Percentiles rank a stretch among this genome's conserved stretches.
Conservation (phyloP, 2,113 vertebrate genomes). For the Nesospiza acunhae region DNA sequence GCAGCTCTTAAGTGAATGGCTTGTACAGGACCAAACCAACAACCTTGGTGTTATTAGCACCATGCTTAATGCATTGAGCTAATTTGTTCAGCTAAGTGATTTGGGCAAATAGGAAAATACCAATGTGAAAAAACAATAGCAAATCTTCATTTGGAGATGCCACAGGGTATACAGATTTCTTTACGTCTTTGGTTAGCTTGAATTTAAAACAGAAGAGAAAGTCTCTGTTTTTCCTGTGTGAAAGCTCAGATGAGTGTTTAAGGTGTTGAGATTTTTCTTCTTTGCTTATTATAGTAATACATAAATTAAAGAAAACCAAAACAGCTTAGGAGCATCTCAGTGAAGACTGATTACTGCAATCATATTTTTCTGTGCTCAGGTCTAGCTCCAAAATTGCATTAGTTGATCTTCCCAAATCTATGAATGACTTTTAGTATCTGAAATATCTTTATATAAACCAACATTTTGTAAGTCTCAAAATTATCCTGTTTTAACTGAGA, state of each 20-base stretch:
- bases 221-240: background rate
- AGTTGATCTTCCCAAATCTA: background rate
- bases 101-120: background rate
- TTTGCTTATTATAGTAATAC: background rate
- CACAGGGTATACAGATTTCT: background rate
- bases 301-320: background rate
- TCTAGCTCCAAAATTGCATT: background rate
- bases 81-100: background rate
- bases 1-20: background rate
- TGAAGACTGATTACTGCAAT: background rate
- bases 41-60: background rate
- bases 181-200: background rate
- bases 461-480: background rate
- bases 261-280: background rate
- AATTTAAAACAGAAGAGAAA: background rate
- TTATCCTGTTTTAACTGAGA: background rate
- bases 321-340: background rate
- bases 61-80: background rate
- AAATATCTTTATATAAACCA: background rate
- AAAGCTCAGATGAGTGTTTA: background rate
- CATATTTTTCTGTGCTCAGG: background rate
- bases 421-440: background rate
- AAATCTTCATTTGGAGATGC: background rate
- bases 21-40: background rate
- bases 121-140: background rate